phyloP scores from a whole-genome alignment of 2,113 vertebrate genomes.

The Grammomys dolichurus region DNA sequence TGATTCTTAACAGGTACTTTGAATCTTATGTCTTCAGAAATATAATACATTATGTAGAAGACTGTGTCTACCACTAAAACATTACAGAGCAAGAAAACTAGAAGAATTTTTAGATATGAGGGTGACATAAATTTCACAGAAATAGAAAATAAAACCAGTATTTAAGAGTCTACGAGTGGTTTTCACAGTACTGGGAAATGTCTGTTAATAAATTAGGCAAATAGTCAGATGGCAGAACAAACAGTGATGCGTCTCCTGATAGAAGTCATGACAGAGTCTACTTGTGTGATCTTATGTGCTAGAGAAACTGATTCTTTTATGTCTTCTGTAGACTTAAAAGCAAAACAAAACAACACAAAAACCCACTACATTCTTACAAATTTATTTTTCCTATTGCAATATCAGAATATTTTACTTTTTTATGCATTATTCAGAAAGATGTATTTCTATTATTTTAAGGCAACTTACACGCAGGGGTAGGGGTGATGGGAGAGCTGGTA shows the following conservation, averaged over 20 bases:
- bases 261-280: neutral
- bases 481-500: neutral
- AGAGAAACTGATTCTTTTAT: neutral
- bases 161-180: neutral
- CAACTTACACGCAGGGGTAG: neutral
- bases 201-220: neutral
- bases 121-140: neutral
- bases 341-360: too few species aligned
- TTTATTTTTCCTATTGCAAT: neutral
- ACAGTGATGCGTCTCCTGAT: neutral
- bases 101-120: neutral
- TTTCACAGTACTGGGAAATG: neutral
- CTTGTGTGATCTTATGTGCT: neutral
- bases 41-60: neutral
- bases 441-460: neutral
- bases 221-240: rapidly evolving
- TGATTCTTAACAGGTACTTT: neutral
- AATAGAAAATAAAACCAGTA: neutral
- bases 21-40: neutral
- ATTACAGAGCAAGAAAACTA: neutral
- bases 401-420: neutral
- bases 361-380: neutral
- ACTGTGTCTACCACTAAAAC: neutral
- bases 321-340: neutral
- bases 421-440: neutral